phyloP scores from a whole-genome alignment of 1,140 invertebrate genomes.

The Mycetomoellerius zeteki region DNA sequence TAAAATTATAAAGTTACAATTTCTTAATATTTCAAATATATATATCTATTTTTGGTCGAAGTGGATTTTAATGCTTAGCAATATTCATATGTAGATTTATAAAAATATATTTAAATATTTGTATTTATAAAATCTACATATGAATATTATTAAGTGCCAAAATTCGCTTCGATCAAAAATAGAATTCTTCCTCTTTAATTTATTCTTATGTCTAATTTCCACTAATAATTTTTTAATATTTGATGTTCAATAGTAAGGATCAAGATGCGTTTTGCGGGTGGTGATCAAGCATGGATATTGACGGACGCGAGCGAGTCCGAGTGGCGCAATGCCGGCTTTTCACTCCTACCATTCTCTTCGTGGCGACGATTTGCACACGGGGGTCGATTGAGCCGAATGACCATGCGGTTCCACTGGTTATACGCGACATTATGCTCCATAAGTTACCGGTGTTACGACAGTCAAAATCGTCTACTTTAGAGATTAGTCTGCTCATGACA shows the following conservation, averaged over 20 bases:
- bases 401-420: conserved; percentile 25
- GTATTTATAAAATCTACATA: too few relatives aligned
- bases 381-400: conserved; percentile 42
- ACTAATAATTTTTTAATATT: background rate
- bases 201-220: too few relatives aligned
- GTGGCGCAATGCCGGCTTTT: conserved; percentile 77
- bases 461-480: conserved; percentile 41
- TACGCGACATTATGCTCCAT: background rate
- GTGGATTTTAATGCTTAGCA: too few relatives aligned
- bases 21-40: too few relatives aligned
- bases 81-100: too few relatives aligned
- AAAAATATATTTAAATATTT: too few relatives aligned
- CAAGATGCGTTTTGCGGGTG: conserved; percentile 62
- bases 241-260: conserved; percentile 49
- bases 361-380: conserved; percentile 54
- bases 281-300: conserved; percentile 56
- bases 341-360: conserved; percentile 57
- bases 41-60: too few relatives aligned
- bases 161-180: too few relatives aligned
- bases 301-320: conserved; percentile 17
- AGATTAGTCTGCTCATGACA: background rate
- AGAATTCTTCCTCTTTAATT: too few relatives aligned
- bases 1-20: background rate
- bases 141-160: too few relatives aligned
- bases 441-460: conserved; percentile 14